Percentiles rank a stretch among this genome's conserved stretches.
phyloP scores from a whole-genome alignment of 2,797 vertebrate species.

The Tenualosa ilisha region DNA sequence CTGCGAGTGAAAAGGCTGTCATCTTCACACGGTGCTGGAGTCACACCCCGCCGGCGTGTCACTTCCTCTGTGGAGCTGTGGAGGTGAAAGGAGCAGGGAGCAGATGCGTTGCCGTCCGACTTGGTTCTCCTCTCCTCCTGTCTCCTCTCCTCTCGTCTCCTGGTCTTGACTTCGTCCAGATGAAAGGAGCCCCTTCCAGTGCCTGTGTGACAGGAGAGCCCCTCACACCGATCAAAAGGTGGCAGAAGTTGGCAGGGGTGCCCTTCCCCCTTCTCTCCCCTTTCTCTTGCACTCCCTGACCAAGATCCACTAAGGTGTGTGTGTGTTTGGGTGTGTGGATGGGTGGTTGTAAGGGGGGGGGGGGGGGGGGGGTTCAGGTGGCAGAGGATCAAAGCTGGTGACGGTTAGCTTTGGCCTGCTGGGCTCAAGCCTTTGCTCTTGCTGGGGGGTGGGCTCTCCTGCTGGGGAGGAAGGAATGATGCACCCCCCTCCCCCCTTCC shows the following conservation, averaged over 20 bases:
- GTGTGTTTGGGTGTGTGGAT: slow-evolving; percentile 56
- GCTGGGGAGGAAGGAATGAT: slow-evolving; percentile 69
- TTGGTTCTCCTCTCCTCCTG: background rate
- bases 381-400: slow-evolving; percentile 81
- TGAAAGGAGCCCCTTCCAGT: slow-evolving; percentile 67
- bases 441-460: slow-evolving; percentile 71
- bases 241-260: slow-evolving; percentile 35
- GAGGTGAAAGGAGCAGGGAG: slow-evolving; percentile 40
- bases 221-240: slow-evolving; percentile 80
- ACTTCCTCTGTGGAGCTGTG: slow-evolving; percentile 49
- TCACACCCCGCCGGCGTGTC: slow-evolving; percentile 55
- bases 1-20: background rate
- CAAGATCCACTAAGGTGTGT: slow-evolving; percentile 21
- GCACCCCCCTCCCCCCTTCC: slow-evolving; percentile 19
- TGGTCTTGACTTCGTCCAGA: slow-evolving; percentile 55
- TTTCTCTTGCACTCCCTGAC: slow-evolving; percentile 1
- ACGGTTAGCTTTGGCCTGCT: slow-evolving; percentile 82
- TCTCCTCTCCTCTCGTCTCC: background rate
- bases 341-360: slow-evolving; percentile 51
- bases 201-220: slow-evolving; percentile 35
- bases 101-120: background rate
- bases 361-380: slow-evolving; percentile 63
- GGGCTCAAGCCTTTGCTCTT: slow-evolving; percentile 74
- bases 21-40: slow-evolving; percentile 42
- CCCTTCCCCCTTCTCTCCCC: slow-evolving; percentile 57